A percentile compares a stretch with the other conserved stretches of the same genome.
phyloP scores from a whole-genome alignment of 2,888 invertebrate genomes.

The Apamea epomidion region DNA sequence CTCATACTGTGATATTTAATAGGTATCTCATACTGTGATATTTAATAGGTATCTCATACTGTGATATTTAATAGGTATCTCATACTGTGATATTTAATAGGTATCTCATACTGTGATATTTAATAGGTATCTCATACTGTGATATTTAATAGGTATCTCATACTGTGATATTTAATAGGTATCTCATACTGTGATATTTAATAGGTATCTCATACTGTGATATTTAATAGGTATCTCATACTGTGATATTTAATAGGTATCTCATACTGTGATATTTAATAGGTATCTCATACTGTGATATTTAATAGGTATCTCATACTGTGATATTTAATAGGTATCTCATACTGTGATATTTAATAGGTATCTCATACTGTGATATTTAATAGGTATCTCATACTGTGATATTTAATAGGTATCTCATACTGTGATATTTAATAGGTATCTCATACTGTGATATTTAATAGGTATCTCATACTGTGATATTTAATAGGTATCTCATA shows the following conservation, averaged over 20 bases:
- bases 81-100: not conserved
- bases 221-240: not conserved
- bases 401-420: not conserved
- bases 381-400: constrained; percentile 1
- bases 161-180: not conserved
- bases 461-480: not conserved
- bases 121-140: constrained; percentile 1
- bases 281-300: not conserved
- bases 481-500: not conserved
- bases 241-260: not conserved
- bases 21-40: not conserved
- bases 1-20: not conserved
- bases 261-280: not conserved
- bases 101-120: not conserved
- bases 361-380: not conserved
- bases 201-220: not conserved
- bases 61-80: not conserved
- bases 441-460: not conserved
- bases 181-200: not conserved
- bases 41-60: not conserved
- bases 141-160: not conserved
- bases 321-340: not conserved
- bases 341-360: not conserved
- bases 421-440: not conserved
- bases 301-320: not conserved